Conservation (phyloP, 2,113 vertebrate species). For the Collichthys lucidus region DNA sequence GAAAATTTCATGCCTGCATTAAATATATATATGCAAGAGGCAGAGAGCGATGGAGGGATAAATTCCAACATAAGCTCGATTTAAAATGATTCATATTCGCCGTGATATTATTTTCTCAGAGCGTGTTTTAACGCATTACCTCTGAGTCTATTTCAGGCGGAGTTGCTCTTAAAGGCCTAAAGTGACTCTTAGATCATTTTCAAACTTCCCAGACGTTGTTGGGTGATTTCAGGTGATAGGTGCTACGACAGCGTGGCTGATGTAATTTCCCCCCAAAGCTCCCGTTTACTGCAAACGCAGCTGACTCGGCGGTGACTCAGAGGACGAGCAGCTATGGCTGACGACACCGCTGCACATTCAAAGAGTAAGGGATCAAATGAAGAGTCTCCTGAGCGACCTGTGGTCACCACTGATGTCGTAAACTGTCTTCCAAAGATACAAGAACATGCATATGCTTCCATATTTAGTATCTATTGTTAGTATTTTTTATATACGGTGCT, state of each 20-base stretch:
- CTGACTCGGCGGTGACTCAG: slow-evolving; percentile 23
- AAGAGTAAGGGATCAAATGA: not conserved
- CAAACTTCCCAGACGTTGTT: slow-evolving; percentile 1
- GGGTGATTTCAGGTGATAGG: slow-evolving; percentile 8
- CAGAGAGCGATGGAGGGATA: not conserved
- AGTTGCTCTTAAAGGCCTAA: not conserved
- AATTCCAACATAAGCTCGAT: not conserved
- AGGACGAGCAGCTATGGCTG: not conserved
- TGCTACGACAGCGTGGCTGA: not conserved
- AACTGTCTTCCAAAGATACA: too few relatives aligned
- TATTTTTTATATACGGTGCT: not conserved
- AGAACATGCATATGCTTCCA: too few relatives aligned
- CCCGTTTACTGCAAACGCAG: slow-evolving; percentile 10
- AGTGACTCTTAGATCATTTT: slow-evolving; percentile 3
- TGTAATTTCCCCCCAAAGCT: slow-evolving; percentile 14
- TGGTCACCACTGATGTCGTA: too few relatives aligned
- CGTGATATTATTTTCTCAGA: not conserved
- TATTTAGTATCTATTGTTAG: not conserved
- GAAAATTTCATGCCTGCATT: slow-evolving; percentile 17
- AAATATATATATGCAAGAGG: slow-evolving; percentile 18
- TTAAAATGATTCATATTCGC: slow-evolving; percentile 1
- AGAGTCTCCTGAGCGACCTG: too few relatives aligned
- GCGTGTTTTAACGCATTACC: not conserved
- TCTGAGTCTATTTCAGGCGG: not conserved
- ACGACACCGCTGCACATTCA: not conserved